A percentile compares a stretch with the other conserved stretches of the same genome.
Conservation (phyloP, 2,797 vertebrate genomes). For the Pempheris klunzingeri region DNA sequence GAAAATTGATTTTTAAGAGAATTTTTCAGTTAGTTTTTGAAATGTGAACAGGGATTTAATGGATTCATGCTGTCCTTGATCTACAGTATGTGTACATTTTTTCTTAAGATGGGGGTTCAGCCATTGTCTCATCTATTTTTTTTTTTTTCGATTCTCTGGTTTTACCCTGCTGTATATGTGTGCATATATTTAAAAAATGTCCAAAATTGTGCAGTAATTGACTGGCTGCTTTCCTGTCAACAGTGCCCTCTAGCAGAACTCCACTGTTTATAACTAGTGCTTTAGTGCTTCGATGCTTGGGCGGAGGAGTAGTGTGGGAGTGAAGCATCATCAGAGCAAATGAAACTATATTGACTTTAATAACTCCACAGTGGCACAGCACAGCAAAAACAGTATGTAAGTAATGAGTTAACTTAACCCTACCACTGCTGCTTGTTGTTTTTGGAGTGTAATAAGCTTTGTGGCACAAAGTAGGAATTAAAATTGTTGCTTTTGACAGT, state of each 20-base stretch:
- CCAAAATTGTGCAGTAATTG: neutral
- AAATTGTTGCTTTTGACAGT: neutral
- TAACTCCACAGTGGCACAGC: conserved; percentile 13
- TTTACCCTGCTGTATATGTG: neutral
- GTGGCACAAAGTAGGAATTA: neutral
- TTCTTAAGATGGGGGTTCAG: neutral
- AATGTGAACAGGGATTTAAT: conserved; percentile 11
- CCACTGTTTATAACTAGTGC: conserved; percentile 2
- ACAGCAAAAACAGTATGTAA: conserved; percentile 8
- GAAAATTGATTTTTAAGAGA: conserved; percentile 51
- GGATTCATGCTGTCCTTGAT: neutral
- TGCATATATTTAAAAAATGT: neutral
- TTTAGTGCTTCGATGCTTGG: conserved; percentile 9
- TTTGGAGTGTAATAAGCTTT: neutral
- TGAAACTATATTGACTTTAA: conserved; percentile 33
- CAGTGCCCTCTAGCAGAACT: conserved; percentile 37
- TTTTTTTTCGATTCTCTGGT: neutral
- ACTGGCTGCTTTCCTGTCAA: neutral
- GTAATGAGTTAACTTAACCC: neutral
- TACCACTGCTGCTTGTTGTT: neutral
- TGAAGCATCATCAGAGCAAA: conserved; percentile 17
- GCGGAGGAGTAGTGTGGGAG: conserved; percentile 37
- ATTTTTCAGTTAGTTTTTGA: conserved; percentile 18
- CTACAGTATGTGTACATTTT: neutral
- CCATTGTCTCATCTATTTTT: neutral